These are phyloP conservation scores for Acanthiza pusilla DNA, from an alignment of 2,797 vertebrate genomes.

Conservation along the genomic window DNA sequence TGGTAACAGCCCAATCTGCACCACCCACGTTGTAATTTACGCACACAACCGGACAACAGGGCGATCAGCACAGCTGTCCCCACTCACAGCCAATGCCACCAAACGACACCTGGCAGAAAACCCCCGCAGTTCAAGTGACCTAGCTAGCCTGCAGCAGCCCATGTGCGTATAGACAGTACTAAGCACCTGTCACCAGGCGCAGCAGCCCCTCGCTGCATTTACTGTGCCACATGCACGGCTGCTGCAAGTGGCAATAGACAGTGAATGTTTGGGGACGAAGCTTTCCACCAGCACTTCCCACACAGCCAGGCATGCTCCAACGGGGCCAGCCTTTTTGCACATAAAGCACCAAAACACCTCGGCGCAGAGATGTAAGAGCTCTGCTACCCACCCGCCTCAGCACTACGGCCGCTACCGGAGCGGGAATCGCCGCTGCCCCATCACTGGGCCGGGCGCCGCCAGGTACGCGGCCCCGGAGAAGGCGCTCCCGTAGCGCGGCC, in stretches of 20 bases:
- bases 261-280: rapidly evolving
- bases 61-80: background rate
- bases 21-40: rapidly evolving
- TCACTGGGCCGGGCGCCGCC: rapidly evolving
- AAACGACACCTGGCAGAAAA: background rate
- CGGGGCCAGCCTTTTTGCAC: rapidly evolving
- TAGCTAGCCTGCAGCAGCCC: rapidly evolving
- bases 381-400: rapidly evolving
- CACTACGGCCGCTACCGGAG: rapidly evolving
- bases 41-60: no score
- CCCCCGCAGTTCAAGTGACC: rapidly evolving
- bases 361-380: background rate
- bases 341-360: rapidly evolving
- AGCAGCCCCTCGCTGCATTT: background rate
- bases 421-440: background rate
- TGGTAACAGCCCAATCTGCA: rapidly evolving
- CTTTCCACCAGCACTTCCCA: rapidly evolving
- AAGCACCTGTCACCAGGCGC: rapidly evolving
- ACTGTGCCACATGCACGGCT: rapidly evolving
- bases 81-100: rapidly evolving
- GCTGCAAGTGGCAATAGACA: rapidly evolving
- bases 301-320: rapidly evolving
- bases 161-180: rapidly evolving
- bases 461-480: background rate
- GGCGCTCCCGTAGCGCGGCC: background rate